Conservation (phyloP, 2,113 vertebrate genomes). For the Sinocyclocheilus anophthalmus region DNA sequence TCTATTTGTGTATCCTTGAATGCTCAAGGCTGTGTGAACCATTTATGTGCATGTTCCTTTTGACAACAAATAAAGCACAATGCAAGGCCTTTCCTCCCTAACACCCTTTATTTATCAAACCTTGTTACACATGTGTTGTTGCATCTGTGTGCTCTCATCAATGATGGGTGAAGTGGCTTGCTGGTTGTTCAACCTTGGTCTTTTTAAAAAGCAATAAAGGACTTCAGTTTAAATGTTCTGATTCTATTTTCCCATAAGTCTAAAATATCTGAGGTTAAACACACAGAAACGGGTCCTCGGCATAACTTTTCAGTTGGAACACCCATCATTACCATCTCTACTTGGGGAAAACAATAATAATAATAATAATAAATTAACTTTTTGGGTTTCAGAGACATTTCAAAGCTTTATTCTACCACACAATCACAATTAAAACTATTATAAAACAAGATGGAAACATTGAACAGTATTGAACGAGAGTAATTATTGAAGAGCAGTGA, state of each 20-base stretch:
- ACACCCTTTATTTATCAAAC: conserved; percentile 23
- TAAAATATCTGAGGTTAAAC: neutral
- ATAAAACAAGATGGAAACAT: neutral
- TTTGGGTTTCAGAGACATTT: neutral
- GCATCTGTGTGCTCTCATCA: neutral
- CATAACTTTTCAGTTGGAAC: neutral
- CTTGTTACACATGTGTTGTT: conserved; percentile 4
- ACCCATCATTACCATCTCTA: neutral
- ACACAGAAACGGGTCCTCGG: neutral
- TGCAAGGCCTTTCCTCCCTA: conserved; percentile 29
- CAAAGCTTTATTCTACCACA: conserved; percentile 16
- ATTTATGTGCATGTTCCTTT: conserved; percentile 41
- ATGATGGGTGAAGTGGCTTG: neutral
- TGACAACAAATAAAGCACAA: conserved; percentile 20
- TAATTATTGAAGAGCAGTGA: neutral
- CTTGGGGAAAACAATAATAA: neutral
- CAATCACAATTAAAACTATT: neutral
- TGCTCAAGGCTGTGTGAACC: conserved; percentile 35
- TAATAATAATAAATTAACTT: neutral
- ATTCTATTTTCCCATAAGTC: neutral
- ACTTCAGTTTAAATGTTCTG: neutral
- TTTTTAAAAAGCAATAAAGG: neutral
- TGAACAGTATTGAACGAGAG: neutral
- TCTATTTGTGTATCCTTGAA: conserved; percentile 50
- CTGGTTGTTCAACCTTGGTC: neutral